Base-by-base conservation (phyloP, 92 coral and sea anemone genomes). In the Phenganax subtilis region DNA sequence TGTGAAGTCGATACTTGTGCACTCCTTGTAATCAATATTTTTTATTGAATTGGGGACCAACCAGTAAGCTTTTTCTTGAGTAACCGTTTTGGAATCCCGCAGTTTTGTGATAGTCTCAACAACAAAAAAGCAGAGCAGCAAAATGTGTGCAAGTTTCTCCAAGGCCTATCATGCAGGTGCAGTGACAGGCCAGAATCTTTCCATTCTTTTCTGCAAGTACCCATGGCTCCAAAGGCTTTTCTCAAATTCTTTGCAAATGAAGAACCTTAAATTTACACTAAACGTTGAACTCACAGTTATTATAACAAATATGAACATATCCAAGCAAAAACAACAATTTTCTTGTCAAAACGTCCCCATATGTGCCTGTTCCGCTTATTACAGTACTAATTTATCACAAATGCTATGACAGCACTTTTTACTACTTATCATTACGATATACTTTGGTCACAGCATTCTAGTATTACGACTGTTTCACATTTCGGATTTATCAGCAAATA, bases 181-280 rank as follows among this genome's bases (percentile, higher is more conserved):
- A 74, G 79, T 74, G 79, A n/a, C 57, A 20, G 12, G 57, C 12
- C 28, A 74, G 55, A 74, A 74, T 47, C 27, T 47, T 51, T 28
- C 66, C 79, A 74, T 17, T 28, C 37, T 74, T 74, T 10, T 74
- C 79, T 51, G 57, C 57, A 27, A 74, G 57, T 0, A 74, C 37
- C 79, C 79, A 74, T 16, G 79, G 54, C 57, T 51, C 57, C 55
- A 74, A 51, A 51, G 63, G 63, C 11, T 29, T 80, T 27, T 81
- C 88, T 9, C 88, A 58, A 30, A 77, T 75, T 81, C 85, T 75
- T 59, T 86, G 85, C 10, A 82, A 86, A 75, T 67, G 72, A 14
- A 20, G 30, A 20, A 67, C 72, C 72, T 65, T 67, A 20, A 67
- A 67, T 57, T 57, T 57, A 57, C 2, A 11, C 15, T 57, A 11